Conservation (phyloP, 2,797 vertebrate genomes). For the Paedocypris micromegethes region DNA sequence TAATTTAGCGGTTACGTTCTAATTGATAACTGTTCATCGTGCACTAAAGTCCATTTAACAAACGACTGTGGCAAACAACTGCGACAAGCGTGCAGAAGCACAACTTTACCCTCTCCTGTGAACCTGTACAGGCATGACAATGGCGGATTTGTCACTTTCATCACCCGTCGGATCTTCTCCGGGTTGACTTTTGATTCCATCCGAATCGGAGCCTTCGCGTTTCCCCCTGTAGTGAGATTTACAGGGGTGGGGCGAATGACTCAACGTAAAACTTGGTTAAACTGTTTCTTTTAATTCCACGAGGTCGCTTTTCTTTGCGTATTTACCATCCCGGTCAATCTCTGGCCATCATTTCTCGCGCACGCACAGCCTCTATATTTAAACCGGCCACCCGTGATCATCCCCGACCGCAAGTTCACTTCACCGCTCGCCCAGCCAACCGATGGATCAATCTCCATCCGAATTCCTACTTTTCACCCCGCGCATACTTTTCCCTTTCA, state of each 20-base stretch:
- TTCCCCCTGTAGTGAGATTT: slow-evolving; percentile 53
- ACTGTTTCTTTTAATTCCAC: slow-evolving; percentile 49
- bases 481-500: not conserved
- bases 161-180: too few relatives aligned
- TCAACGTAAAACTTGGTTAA: slow-evolving; percentile 66
- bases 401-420: slow-evolving; percentile 37
- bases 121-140: too few relatives aligned
- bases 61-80: too few relatives aligned
- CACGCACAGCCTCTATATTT: slow-evolving; percentile 5
- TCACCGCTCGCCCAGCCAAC: slow-evolving; percentile 17
- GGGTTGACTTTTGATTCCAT: slow-evolving; percentile 6
- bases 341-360: not conserved
- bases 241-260: slow-evolving; percentile 66
- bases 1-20: too few relatives aligned
- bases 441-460: slow-evolving; percentile 12
- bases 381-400: slow-evolving; percentile 41
- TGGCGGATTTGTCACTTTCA: too few relatives aligned
- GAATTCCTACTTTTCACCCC: slow-evolving; percentile 16
- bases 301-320: slow-evolving; percentile 25
- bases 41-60: too few relatives aligned
- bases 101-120: too few relatives aligned
- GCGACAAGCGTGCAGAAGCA: too few relatives aligned
- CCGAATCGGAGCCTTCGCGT: slow-evolving; percentile 43
- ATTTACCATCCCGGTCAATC: too few relatives aligned
- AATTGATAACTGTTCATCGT: too few relatives aligned